A percentile compares a stretch with the other conserved stretches of the same genome.
These are phyloP conservation scores for Nothura maculosa DNA, from an alignment of 2,797 vertebrate species.

Conservation along the genomic window DNA sequence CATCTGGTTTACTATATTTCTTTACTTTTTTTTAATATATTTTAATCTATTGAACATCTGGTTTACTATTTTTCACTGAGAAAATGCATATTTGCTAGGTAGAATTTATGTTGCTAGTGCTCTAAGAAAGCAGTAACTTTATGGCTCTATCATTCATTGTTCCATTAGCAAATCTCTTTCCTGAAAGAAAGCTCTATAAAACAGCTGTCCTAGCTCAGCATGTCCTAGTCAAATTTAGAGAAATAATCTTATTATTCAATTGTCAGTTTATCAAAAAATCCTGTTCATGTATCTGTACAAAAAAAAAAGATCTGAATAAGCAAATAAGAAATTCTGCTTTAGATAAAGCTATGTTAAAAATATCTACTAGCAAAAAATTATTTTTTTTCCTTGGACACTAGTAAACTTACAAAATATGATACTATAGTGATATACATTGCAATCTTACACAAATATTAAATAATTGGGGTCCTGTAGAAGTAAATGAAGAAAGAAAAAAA, in stretches of 20 bases:
- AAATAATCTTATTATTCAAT: neutral
- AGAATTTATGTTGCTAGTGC: neutral
- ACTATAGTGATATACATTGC: neutral
- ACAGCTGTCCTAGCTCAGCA: neutral
- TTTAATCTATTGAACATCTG: neutral
- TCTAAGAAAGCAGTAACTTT: neutral
- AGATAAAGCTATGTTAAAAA: neutral
- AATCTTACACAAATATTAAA: neutral
- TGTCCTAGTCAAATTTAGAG: neutral
- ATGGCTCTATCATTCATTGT: neutral
- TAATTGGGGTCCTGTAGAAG: neutral
- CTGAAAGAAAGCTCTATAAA: neutral
- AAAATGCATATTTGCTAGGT: neutral
- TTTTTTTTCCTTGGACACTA: neutral
- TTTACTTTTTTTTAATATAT: too few species aligned
- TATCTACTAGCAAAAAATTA: neutral
- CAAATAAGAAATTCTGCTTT: neutral
- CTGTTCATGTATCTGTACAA: neutral
- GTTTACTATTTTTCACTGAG: neutral
- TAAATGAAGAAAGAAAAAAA: neutral
- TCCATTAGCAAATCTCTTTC: neutral
- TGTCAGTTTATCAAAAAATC: neutral
- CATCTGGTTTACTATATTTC: neutral
- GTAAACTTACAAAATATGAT: neutral
- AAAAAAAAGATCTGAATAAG: neutral